phyloP scores from a whole-genome alignment of 1,140 invertebrate species.

The Drosophila neocordata region DNA sequence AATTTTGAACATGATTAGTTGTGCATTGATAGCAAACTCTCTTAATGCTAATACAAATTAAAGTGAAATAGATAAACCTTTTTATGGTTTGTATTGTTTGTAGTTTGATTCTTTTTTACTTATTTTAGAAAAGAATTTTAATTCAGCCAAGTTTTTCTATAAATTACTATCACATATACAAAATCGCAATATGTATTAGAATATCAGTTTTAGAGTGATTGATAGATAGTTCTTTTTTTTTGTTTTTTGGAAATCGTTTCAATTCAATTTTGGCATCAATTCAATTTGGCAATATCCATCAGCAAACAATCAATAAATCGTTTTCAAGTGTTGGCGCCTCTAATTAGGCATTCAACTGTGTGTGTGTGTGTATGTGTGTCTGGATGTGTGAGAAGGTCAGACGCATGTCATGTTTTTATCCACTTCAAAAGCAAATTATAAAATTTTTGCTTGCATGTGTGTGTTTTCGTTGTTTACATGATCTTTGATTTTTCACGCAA shows the following conservation, averaged over 20 bases:
- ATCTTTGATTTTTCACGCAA: slow-evolving; percentile 30
- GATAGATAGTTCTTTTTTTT: neutral
- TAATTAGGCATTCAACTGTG: neutral
- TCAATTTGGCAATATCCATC: slow-evolving; percentile 5
- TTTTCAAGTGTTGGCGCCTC: slow-evolving; percentile 11
- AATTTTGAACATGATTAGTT: no score
- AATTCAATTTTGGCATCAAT: slow-evolving; percentile 4
- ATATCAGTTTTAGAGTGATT: neutral
- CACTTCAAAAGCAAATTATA: slow-evolving; percentile 19
- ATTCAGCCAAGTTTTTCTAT: no score
- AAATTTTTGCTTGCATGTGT: slow-evolving; percentile 14
- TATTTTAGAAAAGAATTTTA: no score
- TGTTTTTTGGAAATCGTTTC: neutral
- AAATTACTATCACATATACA: neutral
- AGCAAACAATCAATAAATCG: slow-evolving; percentile 2
- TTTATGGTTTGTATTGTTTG: no score
- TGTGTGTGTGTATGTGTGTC: slow-evolving; percentile 27
- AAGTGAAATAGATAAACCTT: no score
- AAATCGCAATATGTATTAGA: neutral
- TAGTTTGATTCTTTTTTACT: no score
- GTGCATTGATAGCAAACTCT: no score
- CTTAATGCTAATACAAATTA: no score
- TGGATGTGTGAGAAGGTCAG: slow-evolving; percentile 27
- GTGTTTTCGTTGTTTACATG: slow-evolving; percentile 39
- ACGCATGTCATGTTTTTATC: slow-evolving; percentile 35